Conservation (phyloP, 2,797 vertebrate species). For the Gadopsis marmoratus region DNA sequence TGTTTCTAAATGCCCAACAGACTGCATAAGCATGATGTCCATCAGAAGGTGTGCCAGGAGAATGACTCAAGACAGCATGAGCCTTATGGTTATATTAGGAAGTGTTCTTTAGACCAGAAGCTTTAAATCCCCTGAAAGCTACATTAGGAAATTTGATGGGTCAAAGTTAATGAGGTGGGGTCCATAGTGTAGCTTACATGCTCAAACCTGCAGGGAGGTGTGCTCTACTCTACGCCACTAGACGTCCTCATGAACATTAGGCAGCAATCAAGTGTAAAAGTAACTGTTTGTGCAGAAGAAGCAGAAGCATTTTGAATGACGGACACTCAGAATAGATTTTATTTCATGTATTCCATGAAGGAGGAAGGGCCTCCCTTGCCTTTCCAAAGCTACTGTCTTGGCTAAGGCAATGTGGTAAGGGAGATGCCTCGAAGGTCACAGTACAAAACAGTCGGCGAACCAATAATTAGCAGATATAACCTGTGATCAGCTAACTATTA, state of each 20-base stretch:
- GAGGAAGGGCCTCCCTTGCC: not conserved
- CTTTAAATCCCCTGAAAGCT: slow-evolving; percentile 39
- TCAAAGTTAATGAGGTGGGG: slow-evolving; percentile 55
- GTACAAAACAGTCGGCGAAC: slow-evolving; percentile 32
- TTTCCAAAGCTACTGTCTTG: not conserved
- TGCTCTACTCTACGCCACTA: slow-evolving; percentile 13
- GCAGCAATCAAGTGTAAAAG: slow-evolving; percentile 12
- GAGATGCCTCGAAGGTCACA: slow-evolving; percentile 16
- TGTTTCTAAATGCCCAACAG: slow-evolving; percentile 38
- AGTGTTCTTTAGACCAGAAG: slow-evolving; percentile 40
- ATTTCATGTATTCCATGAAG: slow-evolving; percentile 7
- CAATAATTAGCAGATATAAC: slow-evolving; percentile 30
- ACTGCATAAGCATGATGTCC: slow-evolving; percentile 26
- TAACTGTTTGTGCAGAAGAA: slow-evolving; percentile 15
- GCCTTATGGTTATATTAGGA: slow-evolving; percentile 40
- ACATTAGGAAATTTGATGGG: slow-evolving; percentile 38
- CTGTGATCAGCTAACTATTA: slow-evolving; percentile 56
- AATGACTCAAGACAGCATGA: slow-evolving; percentile 25
- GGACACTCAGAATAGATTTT: slow-evolving; percentile 6
- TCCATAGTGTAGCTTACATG: slow-evolving; percentile 22
- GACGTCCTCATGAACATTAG: slow-evolving; percentile 26
- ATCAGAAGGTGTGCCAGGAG: slow-evolving; percentile 19
- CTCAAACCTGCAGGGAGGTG: slow-evolving; percentile 35
- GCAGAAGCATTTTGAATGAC: slow-evolving; percentile 24
- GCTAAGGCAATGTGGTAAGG: not conserved